Conservation (phyloP, 2,797 vertebrate genomes). For the Apodemus agrarius region DNA sequence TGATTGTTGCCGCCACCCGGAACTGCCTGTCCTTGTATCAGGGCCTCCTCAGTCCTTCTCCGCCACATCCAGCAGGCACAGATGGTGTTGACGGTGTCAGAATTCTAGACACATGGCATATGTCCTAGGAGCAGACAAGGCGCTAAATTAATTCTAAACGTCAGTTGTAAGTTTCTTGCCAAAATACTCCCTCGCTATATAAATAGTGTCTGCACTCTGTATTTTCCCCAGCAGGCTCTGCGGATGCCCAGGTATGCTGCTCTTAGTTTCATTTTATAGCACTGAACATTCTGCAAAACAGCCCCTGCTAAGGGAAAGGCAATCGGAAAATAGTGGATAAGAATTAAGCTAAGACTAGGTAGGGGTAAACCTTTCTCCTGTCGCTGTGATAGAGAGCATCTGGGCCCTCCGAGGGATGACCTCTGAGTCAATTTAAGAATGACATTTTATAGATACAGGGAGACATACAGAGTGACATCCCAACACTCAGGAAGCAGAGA, state of each 20-base stretch:
- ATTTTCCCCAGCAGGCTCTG: slow-evolving; percentile 3
- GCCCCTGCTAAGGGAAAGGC: slow-evolving; percentile 30
- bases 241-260: slow-evolving; percentile 33
- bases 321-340: slow-evolving; percentile 10
- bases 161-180: slow-evolving; percentile 49
- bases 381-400: neutral
- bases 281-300: slow-evolving; percentile 62
- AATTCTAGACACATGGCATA: slow-evolving; percentile 76
- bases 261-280: slow-evolving; percentile 64
- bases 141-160: slow-evolving; percentile 79
- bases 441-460: neutral
- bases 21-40: neutral
- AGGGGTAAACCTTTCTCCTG: neutral
- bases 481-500: neutral
- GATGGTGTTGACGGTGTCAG: slow-evolving; percentile 48
- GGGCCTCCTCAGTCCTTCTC: neutral
- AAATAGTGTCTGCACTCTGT: slow-evolving; percentile 74
- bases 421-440: neutral
- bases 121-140: slow-evolving; percentile 74
- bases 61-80: slow-evolving; percentile 16
- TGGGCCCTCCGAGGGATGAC: neutral
- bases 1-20: neutral
- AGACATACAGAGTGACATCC: neutral
- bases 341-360: neutral
- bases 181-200: slow-evolving; percentile 8